phyloP scores from a whole-genome alignment of 2,797 vertebrate genomes.

The Anabas testudineus region DNA sequence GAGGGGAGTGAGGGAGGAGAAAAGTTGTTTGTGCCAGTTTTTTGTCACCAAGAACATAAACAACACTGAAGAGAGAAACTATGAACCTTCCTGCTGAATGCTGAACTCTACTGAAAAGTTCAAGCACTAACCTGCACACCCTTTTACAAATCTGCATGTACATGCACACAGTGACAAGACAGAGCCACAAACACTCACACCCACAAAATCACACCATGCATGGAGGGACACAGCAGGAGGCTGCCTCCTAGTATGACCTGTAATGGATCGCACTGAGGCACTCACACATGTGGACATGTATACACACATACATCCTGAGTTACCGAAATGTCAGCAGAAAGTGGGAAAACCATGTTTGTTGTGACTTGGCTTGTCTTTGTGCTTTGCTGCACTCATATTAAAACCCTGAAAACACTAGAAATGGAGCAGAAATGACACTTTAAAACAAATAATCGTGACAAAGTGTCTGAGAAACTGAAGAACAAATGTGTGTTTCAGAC shows the following conservation, averaged over 20 bases:
- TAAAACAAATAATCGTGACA: conserved; percentile 39
- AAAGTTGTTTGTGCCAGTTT: conserved; percentile 7
- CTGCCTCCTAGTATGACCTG: conserved; percentile 62
- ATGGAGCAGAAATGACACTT: conserved; percentile 55
- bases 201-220: conserved; percentile 47
- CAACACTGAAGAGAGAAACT: conserved; percentile 30
- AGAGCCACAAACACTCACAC: conserved; percentile 33
- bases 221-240: conserved; percentile 59
- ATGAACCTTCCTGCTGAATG: conserved; percentile 10
- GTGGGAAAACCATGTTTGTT: conserved; percentile 62
- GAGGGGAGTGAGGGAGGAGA: neutral
- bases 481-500: neutral
- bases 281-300: conserved; percentile 26
- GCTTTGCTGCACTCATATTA: conserved; percentile 52
- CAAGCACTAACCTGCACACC: conserved; percentile 16
- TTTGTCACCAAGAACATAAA: conserved; percentile 28
- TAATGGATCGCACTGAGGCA: conserved; percentile 61
- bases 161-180: conserved; percentile 16
- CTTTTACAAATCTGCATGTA: conserved; percentile 6
- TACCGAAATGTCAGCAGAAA: conserved; percentile 53
- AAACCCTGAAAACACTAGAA: conserved; percentile 43
- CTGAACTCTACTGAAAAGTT: conserved; percentile 32
- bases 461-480: conserved; percentile 28
- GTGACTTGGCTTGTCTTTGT: conserved; percentile 65
- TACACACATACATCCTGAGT: conserved; percentile 37